Percentiles rank a stretch among this genome's conserved stretches.
Conservation (phyloP, 2,797 vertebrate genomes). For the Smutsia temminckii region DNA sequence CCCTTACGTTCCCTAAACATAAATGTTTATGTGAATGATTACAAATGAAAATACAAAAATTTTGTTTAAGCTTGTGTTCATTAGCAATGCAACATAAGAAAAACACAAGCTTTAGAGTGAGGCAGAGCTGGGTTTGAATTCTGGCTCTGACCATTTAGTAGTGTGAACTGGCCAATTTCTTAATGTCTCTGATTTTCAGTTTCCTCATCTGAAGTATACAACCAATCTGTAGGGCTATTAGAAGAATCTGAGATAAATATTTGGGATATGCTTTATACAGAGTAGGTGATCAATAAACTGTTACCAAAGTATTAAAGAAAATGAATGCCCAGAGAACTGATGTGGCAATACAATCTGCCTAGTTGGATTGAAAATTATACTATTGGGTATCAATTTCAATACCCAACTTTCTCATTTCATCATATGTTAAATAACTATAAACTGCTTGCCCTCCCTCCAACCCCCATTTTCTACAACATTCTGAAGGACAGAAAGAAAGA, state of each 20-base stretch:
- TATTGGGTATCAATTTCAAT: not conserved
- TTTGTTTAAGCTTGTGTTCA: not conserved
- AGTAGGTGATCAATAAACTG: constrained; percentile 3
- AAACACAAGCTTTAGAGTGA: not conserved
- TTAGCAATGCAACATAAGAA: not conserved
- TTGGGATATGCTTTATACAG: not conserved
- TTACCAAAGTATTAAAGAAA: constrained; percentile 22
- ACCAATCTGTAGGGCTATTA: not conserved
- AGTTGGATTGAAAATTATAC: not conserved
- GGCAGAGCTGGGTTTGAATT: not conserved
- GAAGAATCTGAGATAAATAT: constrained; percentile 15
- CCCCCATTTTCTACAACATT: not conserved
- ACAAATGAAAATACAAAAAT: constrained; percentile 24
- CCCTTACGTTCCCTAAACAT: not conserved
- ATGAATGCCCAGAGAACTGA: not conserved
- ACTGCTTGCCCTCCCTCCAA: not conserved
- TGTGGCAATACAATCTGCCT: not conserved
- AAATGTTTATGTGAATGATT: not conserved
- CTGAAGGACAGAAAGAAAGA: constrained; percentile 8
- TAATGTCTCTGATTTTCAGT: constrained; percentile 22
- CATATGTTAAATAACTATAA: not conserved
- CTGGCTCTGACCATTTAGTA: not conserved
- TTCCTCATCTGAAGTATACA: constrained; percentile 30
- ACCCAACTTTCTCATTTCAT: not conserved
- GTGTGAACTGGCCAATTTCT: not conserved